Evolutionary conservation across 2,888 invertebrate species (phyloP).

Genomic region (Apomyelois bistriatella): DNA sequence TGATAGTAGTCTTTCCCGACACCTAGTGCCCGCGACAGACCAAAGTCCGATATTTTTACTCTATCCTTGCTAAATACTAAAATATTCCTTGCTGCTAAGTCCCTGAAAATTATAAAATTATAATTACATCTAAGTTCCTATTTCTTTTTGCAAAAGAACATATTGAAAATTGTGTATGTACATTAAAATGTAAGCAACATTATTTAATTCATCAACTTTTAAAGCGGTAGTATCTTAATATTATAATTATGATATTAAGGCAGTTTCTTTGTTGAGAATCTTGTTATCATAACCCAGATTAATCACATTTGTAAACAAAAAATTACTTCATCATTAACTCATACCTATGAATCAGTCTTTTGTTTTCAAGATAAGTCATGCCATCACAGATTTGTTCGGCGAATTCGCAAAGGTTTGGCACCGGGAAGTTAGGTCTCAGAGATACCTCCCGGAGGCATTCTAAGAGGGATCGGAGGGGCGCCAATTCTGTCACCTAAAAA

Average conservation of each 20-base stretch:
- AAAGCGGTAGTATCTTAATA: too few species aligned
- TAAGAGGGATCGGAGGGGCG: slow-evolving; percentile 94
- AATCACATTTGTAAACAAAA: slow-evolving; percentile 3
- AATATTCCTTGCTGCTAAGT: slow-evolving; percentile 98
- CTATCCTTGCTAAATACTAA: slow-evolving; percentile 97
- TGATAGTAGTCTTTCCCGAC: slow-evolving; percentile 99
- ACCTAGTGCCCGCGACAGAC: slow-evolving; percentile 95
- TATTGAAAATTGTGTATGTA: too few species aligned
- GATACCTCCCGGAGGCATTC: slow-evolving; percentile 98
- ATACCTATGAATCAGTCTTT: slow-evolving; percentile 95
- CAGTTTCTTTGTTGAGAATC: too few species aligned
- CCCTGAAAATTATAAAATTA: slow-evolving; percentile 79
- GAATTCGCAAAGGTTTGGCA: slow-evolving; percentile 95
- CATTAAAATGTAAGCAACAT: too few species aligned
- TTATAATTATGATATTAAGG: too few species aligned
- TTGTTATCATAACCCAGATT: neutral
- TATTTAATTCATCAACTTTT: too few species aligned
- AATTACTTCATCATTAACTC: neutral
- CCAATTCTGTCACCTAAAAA: slow-evolving; percentile 94
- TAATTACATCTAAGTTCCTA: too few species aligned
- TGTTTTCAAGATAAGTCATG: slow-evolving; percentile 98
- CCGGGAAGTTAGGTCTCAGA: slow-evolving; percentile 93
- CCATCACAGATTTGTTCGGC: slow-evolving; percentile 98
- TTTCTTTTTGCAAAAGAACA: too few species aligned
- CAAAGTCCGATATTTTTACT: slow-evolving; percentile 99